Conservation (phyloP, 2,113 vertebrate species). For the Oreochromis aureus region DNA sequence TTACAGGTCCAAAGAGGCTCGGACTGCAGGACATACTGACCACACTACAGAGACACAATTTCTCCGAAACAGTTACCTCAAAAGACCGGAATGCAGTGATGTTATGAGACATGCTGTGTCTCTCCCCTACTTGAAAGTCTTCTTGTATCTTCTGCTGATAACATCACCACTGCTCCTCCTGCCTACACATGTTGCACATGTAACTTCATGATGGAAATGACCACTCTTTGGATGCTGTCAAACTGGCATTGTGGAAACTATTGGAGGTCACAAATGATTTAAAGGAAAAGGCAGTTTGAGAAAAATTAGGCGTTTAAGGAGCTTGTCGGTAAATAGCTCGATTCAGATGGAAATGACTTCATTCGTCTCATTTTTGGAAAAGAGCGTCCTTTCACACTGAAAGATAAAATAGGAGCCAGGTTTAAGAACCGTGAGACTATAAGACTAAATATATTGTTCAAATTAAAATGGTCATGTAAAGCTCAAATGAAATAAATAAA, state of each 20-base stretch:
- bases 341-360: background rate
- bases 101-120: background rate
- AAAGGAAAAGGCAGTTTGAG: background rate
- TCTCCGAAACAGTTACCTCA: background rate
- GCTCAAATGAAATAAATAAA: background rate
- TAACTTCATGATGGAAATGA: background rate
- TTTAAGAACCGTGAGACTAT: background rate
- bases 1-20: background rate
- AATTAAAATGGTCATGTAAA: background rate
- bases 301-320: background rate
- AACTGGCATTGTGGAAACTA: background rate
- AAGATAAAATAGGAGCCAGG: background rate
- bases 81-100: background rate
- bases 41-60: background rate
- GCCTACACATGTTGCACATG: background rate
- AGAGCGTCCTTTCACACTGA: background rate
- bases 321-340: background rate
- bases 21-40: background rate
- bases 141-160: background rate
- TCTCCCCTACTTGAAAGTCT: background rate
- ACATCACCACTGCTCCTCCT: background rate
- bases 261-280: background rate
- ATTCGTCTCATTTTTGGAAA: background rate
- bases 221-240: background rate
- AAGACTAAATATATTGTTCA: background rate